Base-by-base conservation (phyloP, 2,888 invertebrate species). In the Cheiracanthium punctorium region DNA sequence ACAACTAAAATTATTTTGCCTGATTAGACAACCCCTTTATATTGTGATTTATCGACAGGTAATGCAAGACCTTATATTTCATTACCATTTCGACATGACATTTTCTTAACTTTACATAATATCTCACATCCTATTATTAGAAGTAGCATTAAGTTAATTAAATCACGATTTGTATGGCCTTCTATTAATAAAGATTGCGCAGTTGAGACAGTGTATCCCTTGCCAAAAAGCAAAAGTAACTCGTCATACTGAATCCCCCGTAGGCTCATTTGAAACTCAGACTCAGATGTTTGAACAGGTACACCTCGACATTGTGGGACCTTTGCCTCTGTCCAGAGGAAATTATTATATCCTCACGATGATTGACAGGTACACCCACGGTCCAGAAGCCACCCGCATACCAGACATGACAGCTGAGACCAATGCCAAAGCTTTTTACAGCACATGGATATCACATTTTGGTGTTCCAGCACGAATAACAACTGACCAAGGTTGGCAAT, bases 381-480 rank as follows among this genome's bases (percentile, higher is more conserved):
- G 89, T 84, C 88, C 90, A 0, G 89, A 89, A 69, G 90, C 90
- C 0, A 30, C 89, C 0, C 89, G 90, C 0, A 80, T 90, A 10
- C 32, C 24, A 1, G 88, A 89, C n/a, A 88, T 88, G 5, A 74
- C 85, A 0, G 82, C 89, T 1, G 75, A 88, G 24, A 88, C 37
- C 30, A 81, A 70, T n/a, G 88, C 80, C 4, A 74, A 74, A 10
- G 77, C 88, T 0, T 88, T 90, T 69, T 69, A 87, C 14, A 14
- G 33, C 0, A 58, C 72, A 0, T 90, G 90, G 90, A 86, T 90
- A 89, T 29, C 33, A 14, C 12, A 52, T 1, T 75, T 75, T 37
- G 37, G 37, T 20, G 20, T 10, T 1, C 33, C 90, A 1, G 41
- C 74, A 0, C 58, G 75, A 10, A 88, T 90, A 7, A 90, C 90